A percentile compares a stretch with the other conserved stretches of the same genome.
These are phyloP conservation scores for Drosophila seguyi DNA, from an alignment of 1,140 invertebrate genomes.

Conservation along the genomic window DNA sequence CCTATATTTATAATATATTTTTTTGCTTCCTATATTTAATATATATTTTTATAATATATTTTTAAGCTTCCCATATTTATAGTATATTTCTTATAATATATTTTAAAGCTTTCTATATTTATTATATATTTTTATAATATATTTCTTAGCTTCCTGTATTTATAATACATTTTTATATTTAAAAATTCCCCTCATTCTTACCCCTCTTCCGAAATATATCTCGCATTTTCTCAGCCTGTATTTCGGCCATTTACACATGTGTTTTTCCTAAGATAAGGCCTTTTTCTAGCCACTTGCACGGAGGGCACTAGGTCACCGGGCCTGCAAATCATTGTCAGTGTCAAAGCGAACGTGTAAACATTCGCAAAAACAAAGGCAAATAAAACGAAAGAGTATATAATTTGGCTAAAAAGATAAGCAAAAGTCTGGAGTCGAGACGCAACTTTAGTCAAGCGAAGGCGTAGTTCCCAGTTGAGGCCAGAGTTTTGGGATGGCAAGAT, in stretches of 20 bases:
- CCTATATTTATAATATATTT: too few species aligned
- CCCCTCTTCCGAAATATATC: too few species aligned
- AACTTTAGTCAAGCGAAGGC: neutral
- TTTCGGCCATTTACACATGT: slow-evolving; percentile 1
- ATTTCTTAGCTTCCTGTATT: too few species aligned
- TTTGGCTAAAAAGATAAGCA: slow-evolving; percentile 11
- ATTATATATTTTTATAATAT: too few species aligned
- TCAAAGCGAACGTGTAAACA: slow-evolving; percentile 30
- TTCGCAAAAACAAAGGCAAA: slow-evolving; percentile 22
- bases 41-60: too few species aligned
- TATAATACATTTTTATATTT: neutral
- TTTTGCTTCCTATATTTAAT: too few species aligned
- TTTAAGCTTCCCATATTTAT: too few species aligned
- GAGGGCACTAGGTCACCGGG: neutral
- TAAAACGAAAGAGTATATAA: slow-evolving; percentile 1
- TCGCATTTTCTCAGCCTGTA: neutral
- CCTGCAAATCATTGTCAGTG: slow-evolving; percentile 34
- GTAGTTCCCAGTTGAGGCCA: neutral
- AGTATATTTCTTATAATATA: too few species aligned
- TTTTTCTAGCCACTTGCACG: neutral
- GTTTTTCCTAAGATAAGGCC: slow-evolving; percentile 1
- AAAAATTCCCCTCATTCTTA: neutral
- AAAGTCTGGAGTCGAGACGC: neutral
- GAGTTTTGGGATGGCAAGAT: slow-evolving; percentile 10
- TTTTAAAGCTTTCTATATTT: too few species aligned